Evolutionary conservation across 2,113 vertebrate genomes (phyloP), one percentile per base, ranked within the genome.

Genomic region (Stomatorhinus ivindoensis): DNA sequence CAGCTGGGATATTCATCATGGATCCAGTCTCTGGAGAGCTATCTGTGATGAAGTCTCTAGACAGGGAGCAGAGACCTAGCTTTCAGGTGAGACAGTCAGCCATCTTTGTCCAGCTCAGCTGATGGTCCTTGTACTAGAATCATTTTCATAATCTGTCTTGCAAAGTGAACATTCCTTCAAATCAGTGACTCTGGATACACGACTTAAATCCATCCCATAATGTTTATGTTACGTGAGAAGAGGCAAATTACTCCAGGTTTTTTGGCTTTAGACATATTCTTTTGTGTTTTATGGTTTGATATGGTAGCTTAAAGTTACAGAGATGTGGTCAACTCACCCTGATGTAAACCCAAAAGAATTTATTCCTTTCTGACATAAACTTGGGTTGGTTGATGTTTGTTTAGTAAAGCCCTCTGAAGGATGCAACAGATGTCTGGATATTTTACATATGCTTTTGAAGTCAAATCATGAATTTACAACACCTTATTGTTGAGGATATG

Each of bases 1-100:
- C 98, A 5, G 98, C 96, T 10, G 97, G 98, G 53, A 97, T 99
- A 95, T 99, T 99, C 95, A 98, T 98, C 92, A 99, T 99, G 91
- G 97, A 97, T 94, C 97, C 98, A 7, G 98, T 99, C 95, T 97
- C 98, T 27, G 98, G 98, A 92, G 97, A 98, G 92, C 95, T 99
- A 44, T 98, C 96, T 4, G 98, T 99, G 94, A 99, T 97, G 89
- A 98, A 98, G 93, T 98, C 98, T 89, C 95, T 99, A 91, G 98
- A 99, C 94, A 95, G 98, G 19, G 98, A 99, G 91, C 96, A 97
- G 94, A 98, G 99, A 93, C 90, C 97, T 92, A 96, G 91, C 91
- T 99, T 99, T 95, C 98, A 99, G 89, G 98, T 99, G 96, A 97
- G 98, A 90, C 9, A 21, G 13, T 51, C 47, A 35, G 42, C 44